Evolutionary conservation across 2,113 vertebrate species (phyloP).

Genomic region (Amphiprion percula): DNA sequence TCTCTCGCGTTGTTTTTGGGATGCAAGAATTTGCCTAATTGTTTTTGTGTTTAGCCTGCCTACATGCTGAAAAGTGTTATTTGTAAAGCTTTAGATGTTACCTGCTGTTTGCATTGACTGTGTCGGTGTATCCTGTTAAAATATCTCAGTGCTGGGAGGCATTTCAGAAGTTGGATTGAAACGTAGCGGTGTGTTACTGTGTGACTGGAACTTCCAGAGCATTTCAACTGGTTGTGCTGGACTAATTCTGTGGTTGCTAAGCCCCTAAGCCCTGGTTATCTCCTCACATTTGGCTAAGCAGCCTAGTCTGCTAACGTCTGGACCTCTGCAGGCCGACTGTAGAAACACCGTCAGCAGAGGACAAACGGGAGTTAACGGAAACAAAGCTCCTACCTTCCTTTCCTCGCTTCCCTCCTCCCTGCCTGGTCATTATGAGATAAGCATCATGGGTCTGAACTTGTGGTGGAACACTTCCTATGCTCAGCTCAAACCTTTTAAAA

Average conservation of each 20-base stretch:
- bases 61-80: not conserved
- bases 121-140: not conserved
- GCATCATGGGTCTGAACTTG: not conserved
- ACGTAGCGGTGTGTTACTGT: not conserved
- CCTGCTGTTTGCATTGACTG: not conserved
- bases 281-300: slow-evolving; percentile 69
- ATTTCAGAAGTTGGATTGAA: slow-evolving; percentile 3
- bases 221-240: slow-evolving; percentile 46
- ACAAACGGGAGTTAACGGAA: not conserved
- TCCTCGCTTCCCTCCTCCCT: not conserved
- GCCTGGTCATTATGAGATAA: not conserved
- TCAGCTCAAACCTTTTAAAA: slow-evolving; percentile 15
- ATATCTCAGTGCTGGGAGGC: not conserved
- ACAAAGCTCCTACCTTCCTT: not conserved
- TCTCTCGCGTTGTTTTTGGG: not conserved
- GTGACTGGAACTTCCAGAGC: not conserved
- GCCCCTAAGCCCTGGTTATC: slow-evolving; percentile 71
- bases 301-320: slow-evolving; percentile 51
- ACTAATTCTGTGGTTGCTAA: slow-evolving; percentile 68
- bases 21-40: not conserved
- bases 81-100: not conserved
- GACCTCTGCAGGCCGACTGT: slow-evolving; percentile 1
- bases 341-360: not conserved
- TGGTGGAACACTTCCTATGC: not conserved
- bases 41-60: not conserved